Evolutionary conservation across 2,888 invertebrate genomes (phyloP).

Genomic region (Xestia xanthographa): DNA sequence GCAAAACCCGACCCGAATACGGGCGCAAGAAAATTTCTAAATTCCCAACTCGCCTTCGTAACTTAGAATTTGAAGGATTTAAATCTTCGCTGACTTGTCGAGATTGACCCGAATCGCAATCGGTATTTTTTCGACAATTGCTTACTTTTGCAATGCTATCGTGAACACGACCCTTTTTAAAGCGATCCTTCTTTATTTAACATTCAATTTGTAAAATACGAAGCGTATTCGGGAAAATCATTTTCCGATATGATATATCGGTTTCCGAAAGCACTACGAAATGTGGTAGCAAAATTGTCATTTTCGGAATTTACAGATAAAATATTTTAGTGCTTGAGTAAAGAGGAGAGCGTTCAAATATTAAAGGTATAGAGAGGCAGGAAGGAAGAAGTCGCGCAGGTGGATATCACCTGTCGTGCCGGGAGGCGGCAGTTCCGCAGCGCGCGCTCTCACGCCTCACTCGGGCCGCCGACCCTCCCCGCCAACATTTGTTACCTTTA

Average conservation of each 20-base stretch:
- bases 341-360: slow-evolving; percentile 69
- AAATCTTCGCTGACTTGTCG: slow-evolving; percentile 79
- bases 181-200: slow-evolving; percentile 39
- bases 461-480: slow-evolving; percentile 59
- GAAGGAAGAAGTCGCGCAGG: slow-evolving; percentile 82
- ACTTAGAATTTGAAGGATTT: slow-evolving; percentile 83
- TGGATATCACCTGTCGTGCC: slow-evolving; percentile 79
- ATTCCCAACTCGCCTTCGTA: slow-evolving; percentile 76
- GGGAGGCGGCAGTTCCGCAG: slow-evolving; percentile 60
- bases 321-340: slow-evolving; percentile 67
- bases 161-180: slow-evolving; percentile 14
- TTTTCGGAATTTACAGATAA: slow-evolving; percentile 65
- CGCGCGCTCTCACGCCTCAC: slow-evolving; percentile 43
- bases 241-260: slow-evolving; percentile 52
- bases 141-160: slow-evolving; percentile 53
- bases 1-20: slow-evolving; percentile 82
- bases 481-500: slow-evolving; percentile 86
- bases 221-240: slow-evolving; percentile 31
- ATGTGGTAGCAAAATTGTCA: slow-evolving; percentile 55
- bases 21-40: slow-evolving; percentile 78
- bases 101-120: slow-evolving; percentile 77
- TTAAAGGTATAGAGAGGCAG: slow-evolving; percentile 74
- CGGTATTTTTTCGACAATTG: slow-evolving; percentile 64
- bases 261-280: slow-evolving; percentile 49
- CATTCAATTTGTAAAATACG: slow-evolving; percentile 44